These are phyloP conservation scores for Turritopsis rubra DNA, from an alignment of 30 jellyfish, hydroid and myxozoan species.

Conservation along the genomic window DNA sequence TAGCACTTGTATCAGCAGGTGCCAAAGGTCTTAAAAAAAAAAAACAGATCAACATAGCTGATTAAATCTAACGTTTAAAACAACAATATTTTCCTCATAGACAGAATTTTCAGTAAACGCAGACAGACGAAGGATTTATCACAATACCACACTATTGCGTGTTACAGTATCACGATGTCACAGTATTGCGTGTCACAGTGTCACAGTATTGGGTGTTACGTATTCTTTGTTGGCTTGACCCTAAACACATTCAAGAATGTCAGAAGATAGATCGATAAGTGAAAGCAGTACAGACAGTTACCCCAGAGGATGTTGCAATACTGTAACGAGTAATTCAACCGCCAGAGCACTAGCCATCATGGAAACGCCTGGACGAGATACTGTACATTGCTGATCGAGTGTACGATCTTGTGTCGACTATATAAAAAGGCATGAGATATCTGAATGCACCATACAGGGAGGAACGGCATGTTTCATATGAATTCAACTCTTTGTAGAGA, in stretches of 20 bases:
- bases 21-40: slow-evolving; percentile 53
- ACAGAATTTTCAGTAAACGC: background rate
- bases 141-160: background rate
- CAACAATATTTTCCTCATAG: background rate
- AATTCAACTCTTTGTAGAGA: too few relatives aligned
- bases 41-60: background rate
- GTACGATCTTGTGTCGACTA: slow-evolving; percentile 94
- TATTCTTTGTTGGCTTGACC: background rate
- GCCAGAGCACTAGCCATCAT: slow-evolving; percentile 98
- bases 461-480: too few relatives aligned
- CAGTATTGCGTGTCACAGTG: too few relatives aligned
- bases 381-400: slow-evolving; percentile 97
- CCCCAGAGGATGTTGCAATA: slow-evolving; percentile 93
- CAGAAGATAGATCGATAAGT: too few relatives aligned
- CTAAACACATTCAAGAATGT: background rate
- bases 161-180: too few relatives aligned
- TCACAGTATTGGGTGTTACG: background rate
- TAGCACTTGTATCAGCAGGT: slow-evolving; percentile 68
- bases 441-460: too few relatives aligned
- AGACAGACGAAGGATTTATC: background rate
- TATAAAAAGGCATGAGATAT: background rate
- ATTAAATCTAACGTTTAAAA: too few relatives aligned
- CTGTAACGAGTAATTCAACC: slow-evolving; percentile 78
- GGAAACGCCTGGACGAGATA: slow-evolving; percentile 93
- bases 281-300: too few relatives aligned